Evolutionary conservation across 2,113 vertebrate species (phyloP), one percentile per base, ranked within the genome.

Genomic region (Oryzias woworae): DNA sequence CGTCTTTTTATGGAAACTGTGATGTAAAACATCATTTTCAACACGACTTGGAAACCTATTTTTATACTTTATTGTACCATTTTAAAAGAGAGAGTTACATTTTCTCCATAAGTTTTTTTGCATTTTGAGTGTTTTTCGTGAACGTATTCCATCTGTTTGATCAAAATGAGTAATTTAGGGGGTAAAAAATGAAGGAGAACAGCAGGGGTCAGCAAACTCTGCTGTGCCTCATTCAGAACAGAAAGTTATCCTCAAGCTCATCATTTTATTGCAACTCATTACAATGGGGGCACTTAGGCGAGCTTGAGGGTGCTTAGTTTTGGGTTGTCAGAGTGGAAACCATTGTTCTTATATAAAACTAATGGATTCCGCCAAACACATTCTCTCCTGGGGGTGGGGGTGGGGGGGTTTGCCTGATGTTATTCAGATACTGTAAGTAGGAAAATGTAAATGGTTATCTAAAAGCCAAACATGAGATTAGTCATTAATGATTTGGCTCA

Each of bases 1-100:
- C 63, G 54, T 74, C 53, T 69, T 69, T 74, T 75, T 54, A 76
- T 86, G 85, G 87, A 87, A 85, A 89, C 58, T 58, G 53, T 76
- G 63, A 85, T 20, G 69, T 77, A 59, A 54, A 74, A 67, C 53
- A 64, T 79, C 57, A 64, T 62, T 44, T 81, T 52, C 50, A 63
- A 17, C 58, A 67, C 53, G 6, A 14, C 51, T 13, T 43, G 23
- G 46, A 56, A 56, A 77, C 36, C 10, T 36, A 22, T 7, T 7
- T 7, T 58, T 50, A 18, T 51, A 16, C 46, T 43, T 36, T 15
- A 67, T 46, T 26, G 47, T 36, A 64, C 67, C 43, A 17, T 42
- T 28, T 61, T 23, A 52, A 52, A 59, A 4, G 26, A 23, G 15
- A 13, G 5, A 28, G 28, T 52, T 2, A 48, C 4, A 57, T 71